Percentiles rank a stretch among this genome's conserved stretches.
These are phyloP conservation scores for Procavia capensis DNA, from an alignment of 2,113 vertebrate genomes.

Conservation along the genomic window DNA sequence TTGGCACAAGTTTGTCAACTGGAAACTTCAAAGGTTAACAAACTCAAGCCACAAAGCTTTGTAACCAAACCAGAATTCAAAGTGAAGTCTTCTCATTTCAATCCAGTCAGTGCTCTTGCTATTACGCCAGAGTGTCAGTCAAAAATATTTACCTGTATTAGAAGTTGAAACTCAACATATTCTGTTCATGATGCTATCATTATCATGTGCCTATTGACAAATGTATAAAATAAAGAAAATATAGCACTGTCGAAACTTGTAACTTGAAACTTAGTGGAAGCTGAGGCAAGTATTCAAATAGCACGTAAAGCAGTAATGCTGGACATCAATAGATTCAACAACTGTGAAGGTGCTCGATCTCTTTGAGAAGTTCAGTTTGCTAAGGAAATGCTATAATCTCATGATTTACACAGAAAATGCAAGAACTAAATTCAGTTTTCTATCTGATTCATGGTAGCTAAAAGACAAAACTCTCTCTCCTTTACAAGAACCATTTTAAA, in stretches of 20 bases:
- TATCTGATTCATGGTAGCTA: background rate
- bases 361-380: background rate
- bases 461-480: constrained; percentile 42
- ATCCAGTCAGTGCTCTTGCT: background rate
- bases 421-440: background rate
- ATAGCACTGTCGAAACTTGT: background rate
- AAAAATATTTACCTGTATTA: background rate
- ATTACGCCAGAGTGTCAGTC: background rate
- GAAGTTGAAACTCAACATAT: background rate
- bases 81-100: background rate
- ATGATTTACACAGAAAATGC: background rate
- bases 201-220: background rate
- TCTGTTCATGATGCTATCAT: background rate
- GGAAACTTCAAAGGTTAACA: background rate
- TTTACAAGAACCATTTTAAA: constrained; percentile 40
- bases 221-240: background rate
- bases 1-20: background rate
- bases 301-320: background rate
- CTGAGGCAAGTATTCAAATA: background rate
- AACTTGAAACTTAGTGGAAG: background rate
- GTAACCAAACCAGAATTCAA: background rate
- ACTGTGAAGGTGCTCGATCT: background rate
- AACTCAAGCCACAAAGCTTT: background rate
- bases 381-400: background rate
- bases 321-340: background rate